Percentiles rank a stretch among this genome's conserved stretches.
Conservation (phyloP, 2,113 vertebrate species). For the Limnothrissa miodon region DNA sequence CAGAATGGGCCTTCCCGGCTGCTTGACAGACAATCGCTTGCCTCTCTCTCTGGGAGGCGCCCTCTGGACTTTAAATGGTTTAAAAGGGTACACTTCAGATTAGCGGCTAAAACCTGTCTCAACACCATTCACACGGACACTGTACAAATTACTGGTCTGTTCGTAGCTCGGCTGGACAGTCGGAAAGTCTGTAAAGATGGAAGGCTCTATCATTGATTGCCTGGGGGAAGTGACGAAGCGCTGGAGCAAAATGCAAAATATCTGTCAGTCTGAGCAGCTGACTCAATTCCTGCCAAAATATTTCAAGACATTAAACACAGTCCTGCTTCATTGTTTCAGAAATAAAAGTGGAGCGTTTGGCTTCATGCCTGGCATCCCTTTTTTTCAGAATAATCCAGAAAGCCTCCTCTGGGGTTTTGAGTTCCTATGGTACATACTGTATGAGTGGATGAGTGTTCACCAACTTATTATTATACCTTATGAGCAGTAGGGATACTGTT, state of each 20-base stretch:
- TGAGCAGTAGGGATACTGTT: too few relatives aligned
- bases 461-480: background rate
- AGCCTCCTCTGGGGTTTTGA: background rate
- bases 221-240: background rate
- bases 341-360: background rate
- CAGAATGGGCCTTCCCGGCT: background rate
- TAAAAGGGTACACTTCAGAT: background rate
- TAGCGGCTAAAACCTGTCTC: background rate
- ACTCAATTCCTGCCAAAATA: slow-evolving; percentile 2
- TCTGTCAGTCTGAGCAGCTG: background rate
- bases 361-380: background rate
- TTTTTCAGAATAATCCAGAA: background rate
- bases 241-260: background rate
- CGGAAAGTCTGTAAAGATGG: background rate
- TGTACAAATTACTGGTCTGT: background rate
- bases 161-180: background rate
- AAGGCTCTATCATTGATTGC: background rate
- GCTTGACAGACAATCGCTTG: background rate
- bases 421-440: background rate
- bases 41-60: background rate
- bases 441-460: background rate
- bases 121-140: background rate
- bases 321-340: background rate
- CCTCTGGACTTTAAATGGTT: background rate
- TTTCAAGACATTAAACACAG: background rate